Percentiles rank a stretch among this genome's conserved stretches.
phyloP scores from a whole-genome alignment of 2,113 vertebrate genomes.

The Oplegnathus fasciatus region DNA sequence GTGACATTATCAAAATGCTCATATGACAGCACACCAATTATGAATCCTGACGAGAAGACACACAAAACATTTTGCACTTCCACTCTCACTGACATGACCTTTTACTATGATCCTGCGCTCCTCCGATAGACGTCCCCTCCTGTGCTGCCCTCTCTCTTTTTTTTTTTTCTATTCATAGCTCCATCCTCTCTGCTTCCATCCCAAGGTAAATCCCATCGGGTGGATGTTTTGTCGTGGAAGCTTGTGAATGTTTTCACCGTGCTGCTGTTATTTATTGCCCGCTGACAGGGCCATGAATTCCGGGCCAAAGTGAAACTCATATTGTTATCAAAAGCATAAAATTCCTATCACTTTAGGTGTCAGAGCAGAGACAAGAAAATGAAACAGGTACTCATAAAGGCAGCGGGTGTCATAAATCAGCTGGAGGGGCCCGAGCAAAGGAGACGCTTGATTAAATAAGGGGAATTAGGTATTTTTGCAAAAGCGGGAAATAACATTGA shows the following conservation, averaged over 20 bases:
- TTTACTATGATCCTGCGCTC: conserved; percentile 62
- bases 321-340: conserved; percentile 87
- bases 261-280: conserved; percentile 79
- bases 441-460: conserved; percentile 84
- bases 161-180: conserved; percentile 52
- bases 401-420: conserved; percentile 78
- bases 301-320: conserved; percentile 84
- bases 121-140: conserved; percentile 45
- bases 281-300: conserved; percentile 82
- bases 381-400: conserved; percentile 87
- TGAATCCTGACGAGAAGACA: conserved; percentile 60
- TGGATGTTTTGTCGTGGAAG: conserved; percentile 60
- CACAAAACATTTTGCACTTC: conserved; percentile 58
- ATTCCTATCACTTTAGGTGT: conserved; percentile 87
- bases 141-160: conserved; percentile 1
- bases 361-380: conserved; percentile 83
- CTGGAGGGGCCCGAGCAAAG: conserved; percentile 49
- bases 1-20: conserved; percentile 79
- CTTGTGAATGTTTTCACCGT: conserved; percentile 53
- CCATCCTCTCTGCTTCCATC: conserved; percentile 35
- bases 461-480: conserved; percentile 84
- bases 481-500: conserved; percentile 84
- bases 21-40: conserved; percentile 76
- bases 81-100: conserved; percentile 73
- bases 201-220: conserved; percentile 63